phyloP scores from a whole-genome alignment of 1,140 invertebrate genomes.

The Drosophila tsacasi region DNA sequence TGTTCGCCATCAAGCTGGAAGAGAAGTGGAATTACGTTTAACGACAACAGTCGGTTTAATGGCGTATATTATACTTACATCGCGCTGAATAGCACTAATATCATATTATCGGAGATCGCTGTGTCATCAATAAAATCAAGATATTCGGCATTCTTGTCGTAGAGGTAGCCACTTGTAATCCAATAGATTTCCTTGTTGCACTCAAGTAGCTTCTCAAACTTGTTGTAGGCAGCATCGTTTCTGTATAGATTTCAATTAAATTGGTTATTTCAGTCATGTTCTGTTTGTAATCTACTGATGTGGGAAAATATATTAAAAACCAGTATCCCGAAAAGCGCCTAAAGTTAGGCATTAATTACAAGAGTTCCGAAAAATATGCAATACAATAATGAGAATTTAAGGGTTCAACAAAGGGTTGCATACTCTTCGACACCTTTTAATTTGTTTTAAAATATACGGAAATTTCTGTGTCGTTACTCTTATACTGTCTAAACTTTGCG shows the following conservation, averaged over 20 bases:
- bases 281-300: background rate
- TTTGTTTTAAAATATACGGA: background rate
- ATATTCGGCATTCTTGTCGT: constrained; percentile 84
- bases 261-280: background rate
- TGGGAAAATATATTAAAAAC: background rate
- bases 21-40: background rate
- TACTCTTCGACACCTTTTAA: background rate
- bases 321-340: background rate
- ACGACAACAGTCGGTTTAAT: background rate
- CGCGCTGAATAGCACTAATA: constrained; percentile 84
- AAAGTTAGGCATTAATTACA: no score
- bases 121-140: constrained; percentile 84
- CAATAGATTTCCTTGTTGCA: constrained; percentile 83
- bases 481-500: no score
- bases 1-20: constrained; percentile 78
- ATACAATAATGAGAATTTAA: background rate
- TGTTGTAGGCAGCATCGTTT: constrained; percentile 83
- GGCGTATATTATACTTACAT: constrained; percentile 73
- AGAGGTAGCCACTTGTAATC: constrained; percentile 81
- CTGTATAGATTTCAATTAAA: constrained; percentile 37
- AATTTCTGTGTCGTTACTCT: background rate
- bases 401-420: background rate
- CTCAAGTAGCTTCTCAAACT: constrained; percentile 82
- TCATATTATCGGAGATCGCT: constrained; percentile 84
- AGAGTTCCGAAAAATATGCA: background rate